phyloP scores from a whole-genome alignment of 2,888 invertebrate genomes.

The Xiphydria camelus region DNA sequence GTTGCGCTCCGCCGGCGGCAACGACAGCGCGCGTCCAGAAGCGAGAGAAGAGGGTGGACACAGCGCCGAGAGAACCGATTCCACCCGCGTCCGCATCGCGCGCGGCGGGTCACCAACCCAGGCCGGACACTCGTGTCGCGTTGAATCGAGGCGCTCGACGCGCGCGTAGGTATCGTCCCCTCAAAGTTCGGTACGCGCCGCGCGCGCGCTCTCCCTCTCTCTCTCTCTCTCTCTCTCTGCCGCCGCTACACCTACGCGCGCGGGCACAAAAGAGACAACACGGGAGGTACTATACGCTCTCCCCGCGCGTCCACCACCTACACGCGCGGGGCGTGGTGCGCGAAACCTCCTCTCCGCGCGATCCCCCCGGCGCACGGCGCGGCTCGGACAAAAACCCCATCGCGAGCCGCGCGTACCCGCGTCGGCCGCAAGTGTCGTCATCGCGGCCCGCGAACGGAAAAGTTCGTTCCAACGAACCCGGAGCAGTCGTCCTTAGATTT shows the following conservation, averaged over 20 bases:
- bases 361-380: no score
- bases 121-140: no score
- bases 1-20: conserved; percentile 38
- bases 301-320: no score
- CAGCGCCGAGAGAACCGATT: conserved; percentile 21
- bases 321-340: no score
- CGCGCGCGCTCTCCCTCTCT: conserved; percentile 9
- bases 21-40: no score
- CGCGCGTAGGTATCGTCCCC: conserved; percentile 20
- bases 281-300: no score
- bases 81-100: conserved; percentile 21
- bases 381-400: no score
- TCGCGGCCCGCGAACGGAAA: conserved; percentile 29
- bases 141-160: conserved; percentile 33
- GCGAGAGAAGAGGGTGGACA: no score
- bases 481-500: conserved; percentile 64
- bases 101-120: conserved; percentile 30
- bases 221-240: conserved; percentile 18
- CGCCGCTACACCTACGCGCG: conserved; percentile 13
- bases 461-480: conserved; percentile 54
- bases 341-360: no score
- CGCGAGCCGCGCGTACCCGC: neutral
- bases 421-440: neutral
- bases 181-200: no score
- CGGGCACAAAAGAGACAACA: no score